Evolutionary conservation across 2,888 invertebrate species (phyloP).

Genomic region (Galeruca laticollis): DNA sequence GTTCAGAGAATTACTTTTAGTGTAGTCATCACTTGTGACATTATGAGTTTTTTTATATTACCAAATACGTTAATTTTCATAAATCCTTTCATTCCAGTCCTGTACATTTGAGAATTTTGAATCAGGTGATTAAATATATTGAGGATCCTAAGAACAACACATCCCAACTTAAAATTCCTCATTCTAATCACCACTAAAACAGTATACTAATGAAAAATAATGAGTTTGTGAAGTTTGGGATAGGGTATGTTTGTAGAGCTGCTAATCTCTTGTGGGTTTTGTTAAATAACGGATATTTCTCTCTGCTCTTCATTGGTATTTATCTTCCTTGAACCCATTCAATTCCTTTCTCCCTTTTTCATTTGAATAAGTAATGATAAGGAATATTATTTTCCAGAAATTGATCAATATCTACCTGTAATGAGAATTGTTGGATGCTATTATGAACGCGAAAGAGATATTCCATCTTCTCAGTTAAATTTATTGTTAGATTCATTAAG

Average conservation of each 20-base stretch:
- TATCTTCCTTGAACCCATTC: constrained; percentile 22
- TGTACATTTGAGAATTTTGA: neutral
- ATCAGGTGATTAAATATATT: neutral
- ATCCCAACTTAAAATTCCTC: neutral
- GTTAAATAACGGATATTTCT: constrained; percentile 27
- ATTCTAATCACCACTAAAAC: neutral
- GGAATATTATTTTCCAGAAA: constrained; percentile 4
- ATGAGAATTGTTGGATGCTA: constrained; percentile 8
- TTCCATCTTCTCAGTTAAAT: neutral
- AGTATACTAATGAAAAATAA: constrained; percentile 10
- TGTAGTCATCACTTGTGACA: no score
- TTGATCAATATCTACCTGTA: constrained; percentile 15
- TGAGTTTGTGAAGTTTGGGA: constrained; percentile 15
- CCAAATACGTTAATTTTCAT: no score
- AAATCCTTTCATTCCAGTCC: no score
- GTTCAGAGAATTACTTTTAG: no score
- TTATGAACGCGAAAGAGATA: constrained; percentile 1
- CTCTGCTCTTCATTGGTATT: constrained; percentile 20
- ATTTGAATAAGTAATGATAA: constrained; percentile 16
- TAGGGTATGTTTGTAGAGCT: constrained; percentile 12
- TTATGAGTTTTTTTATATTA: no score
- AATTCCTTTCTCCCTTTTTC: constrained; percentile 12
- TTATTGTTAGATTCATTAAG: constrained; percentile 2
- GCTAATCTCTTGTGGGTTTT: constrained; percentile 19
- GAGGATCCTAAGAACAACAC: neutral